Evolutionary conservation across 2,113 vertebrate genomes (phyloP).

Genomic region (Elaphurus davidianus): DNA sequence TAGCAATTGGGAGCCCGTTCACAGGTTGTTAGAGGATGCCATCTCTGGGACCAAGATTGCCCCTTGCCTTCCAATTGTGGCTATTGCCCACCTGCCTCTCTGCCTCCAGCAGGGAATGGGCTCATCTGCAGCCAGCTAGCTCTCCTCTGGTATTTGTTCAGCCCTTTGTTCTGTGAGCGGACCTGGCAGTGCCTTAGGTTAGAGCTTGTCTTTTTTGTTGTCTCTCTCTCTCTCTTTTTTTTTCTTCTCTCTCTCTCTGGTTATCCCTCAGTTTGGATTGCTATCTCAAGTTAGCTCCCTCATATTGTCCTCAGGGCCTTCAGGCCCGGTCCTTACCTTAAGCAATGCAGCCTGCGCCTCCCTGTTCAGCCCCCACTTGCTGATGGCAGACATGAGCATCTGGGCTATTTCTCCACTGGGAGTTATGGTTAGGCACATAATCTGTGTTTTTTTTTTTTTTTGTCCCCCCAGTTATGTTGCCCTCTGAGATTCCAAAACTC

Average conservation of each 20-base stretch:
- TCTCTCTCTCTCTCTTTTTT: neutral
- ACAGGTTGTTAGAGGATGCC: neutral
- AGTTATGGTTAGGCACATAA: neutral
- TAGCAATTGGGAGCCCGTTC: neutral
- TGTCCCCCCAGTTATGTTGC: neutral
- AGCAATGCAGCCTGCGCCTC: neutral
- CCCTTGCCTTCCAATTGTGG: neutral
- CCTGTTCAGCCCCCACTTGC: neutral
- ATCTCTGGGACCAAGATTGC: neutral
- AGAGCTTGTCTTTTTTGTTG: neutral
- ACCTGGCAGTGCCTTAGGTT: neutral
- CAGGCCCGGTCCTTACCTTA: neutral
- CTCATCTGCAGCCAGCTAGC: fast-evolving
- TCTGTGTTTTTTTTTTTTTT: neutral
- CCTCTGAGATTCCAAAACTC: neutral
- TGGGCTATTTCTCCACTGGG: neutral
- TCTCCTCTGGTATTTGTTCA: neutral
- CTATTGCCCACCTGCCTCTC: neutral
- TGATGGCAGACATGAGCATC: neutral
- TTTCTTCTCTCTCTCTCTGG: neutral
- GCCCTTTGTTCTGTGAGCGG: fast-evolving
- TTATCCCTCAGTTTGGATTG: neutral
- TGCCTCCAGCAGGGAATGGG: neutral
- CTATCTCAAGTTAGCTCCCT: neutral
- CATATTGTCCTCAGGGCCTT: neutral